Evolutionary conservation across 1,140 invertebrate species (phyloP).

Genomic region (Diploscapter pachys): DNA sequence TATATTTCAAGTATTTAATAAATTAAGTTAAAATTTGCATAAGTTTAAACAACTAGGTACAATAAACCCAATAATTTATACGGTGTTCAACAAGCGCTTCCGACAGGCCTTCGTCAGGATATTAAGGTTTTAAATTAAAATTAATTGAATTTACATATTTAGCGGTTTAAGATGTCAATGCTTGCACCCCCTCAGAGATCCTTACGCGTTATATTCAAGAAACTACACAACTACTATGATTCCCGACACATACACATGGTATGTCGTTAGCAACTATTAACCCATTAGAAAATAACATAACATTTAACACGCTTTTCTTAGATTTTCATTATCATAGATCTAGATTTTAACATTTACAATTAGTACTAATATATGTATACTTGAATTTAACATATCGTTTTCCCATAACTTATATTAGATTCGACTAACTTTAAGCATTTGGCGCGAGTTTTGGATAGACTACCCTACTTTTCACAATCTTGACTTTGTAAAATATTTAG

Average conservation of each 20-base stretch:
- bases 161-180: slow-evolving; percentile 68
- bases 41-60: slow-evolving; percentile 60
- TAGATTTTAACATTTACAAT: background rate
- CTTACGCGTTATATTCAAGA: slow-evolving; percentile 37
- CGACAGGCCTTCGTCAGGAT: slow-evolving; percentile 83
- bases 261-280: slow-evolving; percentile 8
- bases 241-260: slow-evolving; percentile 41
- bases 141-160: too few species aligned
- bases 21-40: too few species aligned
- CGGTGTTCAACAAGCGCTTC: slow-evolving; percentile 89
- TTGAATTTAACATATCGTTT: background rate
- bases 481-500: too few species aligned
- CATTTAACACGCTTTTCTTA: background rate
- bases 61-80: slow-evolving; percentile 85
- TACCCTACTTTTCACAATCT: too few species aligned
- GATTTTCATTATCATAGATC: background rate
- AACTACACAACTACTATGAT: slow-evolving; percentile 34
- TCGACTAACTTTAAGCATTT: slow-evolving; percentile 6
- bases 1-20: slow-evolving; percentile 72
- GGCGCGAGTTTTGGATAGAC: background rate
- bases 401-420: background rate
- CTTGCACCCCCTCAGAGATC: slow-evolving; percentile 56
- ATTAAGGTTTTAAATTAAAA: slow-evolving; percentile 56
- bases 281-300: background rate
- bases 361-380: background rate